phyloP scores from a whole-genome alignment of 2,888 invertebrate species.

The Lydus trimaculatus region DNA sequence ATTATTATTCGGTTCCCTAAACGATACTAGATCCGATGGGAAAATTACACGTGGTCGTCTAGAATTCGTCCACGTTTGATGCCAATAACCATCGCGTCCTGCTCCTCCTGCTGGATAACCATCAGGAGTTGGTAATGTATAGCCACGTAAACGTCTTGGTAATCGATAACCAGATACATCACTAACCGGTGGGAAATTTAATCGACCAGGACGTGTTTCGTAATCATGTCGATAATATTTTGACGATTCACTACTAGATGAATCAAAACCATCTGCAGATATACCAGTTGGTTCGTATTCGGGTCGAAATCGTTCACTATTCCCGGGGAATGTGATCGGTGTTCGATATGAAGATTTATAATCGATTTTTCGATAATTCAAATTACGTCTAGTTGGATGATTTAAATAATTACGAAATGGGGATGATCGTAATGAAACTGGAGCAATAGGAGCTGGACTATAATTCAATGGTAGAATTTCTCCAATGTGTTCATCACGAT shows the following conservation, averaged over 20 bases:
- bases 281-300: conserved; percentile 45
- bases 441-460: conserved; percentile 31
- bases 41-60: conserved; percentile 59
- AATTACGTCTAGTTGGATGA: conserved; percentile 15
- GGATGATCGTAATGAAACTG: conserved; percentile 13
- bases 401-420: conserved; percentile 7
- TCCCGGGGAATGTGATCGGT: conserved; percentile 40
- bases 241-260: conserved; percentile 9
- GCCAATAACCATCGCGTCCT: conserved; percentile 47
- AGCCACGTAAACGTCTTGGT: conserved; percentile 43
- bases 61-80: conserved; percentile 47
- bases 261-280: conserved; percentile 38
- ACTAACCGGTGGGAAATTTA: conserved; percentile 34
- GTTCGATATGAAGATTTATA: conserved; percentile 26
- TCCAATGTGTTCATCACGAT: conserved; percentile 57
- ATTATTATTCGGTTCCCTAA: conserved; percentile 54
- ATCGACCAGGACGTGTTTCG: conserved; percentile 30
- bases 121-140: conserved; percentile 35
- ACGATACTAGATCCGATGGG: conserved; percentile 58
- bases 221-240: conserved; percentile 27
- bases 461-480: conserved; percentile 56
- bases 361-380: not conserved
- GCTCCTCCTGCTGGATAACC: conserved; percentile 39
- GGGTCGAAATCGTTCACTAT: conserved; percentile 41
- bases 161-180: conserved; percentile 40